Evolutionary conservation across 2,797 vertebrate genomes (phyloP).

Genomic region (Periparus ater): DNA sequence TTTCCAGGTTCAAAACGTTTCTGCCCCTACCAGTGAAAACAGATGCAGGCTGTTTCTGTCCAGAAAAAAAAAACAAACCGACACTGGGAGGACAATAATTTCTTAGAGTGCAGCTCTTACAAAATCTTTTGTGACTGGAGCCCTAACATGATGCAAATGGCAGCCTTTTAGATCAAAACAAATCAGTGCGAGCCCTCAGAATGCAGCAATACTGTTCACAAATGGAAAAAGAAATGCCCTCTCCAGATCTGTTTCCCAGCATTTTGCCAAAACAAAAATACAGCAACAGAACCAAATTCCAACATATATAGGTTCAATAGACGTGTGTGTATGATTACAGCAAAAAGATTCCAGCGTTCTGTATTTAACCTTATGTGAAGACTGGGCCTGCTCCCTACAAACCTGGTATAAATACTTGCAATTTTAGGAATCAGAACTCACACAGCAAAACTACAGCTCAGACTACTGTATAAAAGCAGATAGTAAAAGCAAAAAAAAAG

Average conservation of each 20-base stretch:
- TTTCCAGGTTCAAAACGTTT: not conserved
- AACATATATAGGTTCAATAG: conserved; percentile 34
- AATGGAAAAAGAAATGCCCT: conserved; percentile 12
- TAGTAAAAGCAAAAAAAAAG: conserved; percentile 78
- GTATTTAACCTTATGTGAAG: conserved; percentile 29
- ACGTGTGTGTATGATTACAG: not conserved
- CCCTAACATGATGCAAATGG: conserved; percentile 45
- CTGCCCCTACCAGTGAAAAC: not conserved
- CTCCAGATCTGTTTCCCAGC: conserved; percentile 33
- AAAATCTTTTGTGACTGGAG: conserved; percentile 41
- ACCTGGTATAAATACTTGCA: conserved; percentile 28
- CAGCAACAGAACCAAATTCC: conserved; percentile 40
- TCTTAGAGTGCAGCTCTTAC: conserved; percentile 14
- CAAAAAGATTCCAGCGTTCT: not conserved
- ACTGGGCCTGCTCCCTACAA: conserved; percentile 28
- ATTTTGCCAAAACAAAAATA: not conserved
- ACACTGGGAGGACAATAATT: not conserved
- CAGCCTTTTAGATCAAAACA: conserved; percentile 61
- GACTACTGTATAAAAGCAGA: conserved; percentile 74
- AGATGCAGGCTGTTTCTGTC: conserved; percentile 26
- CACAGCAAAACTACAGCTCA: conserved; percentile 51
- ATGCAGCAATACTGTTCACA: conserved; percentile 39
- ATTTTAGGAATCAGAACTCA: conserved; percentile 51
- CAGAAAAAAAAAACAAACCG: not conserved
- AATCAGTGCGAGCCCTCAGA: conserved; percentile 37